Percentiles rank a stretch among this genome's conserved stretches.
These are phyloP conservation scores for Diaprepes abbreviatus DNA, from an alignment of 2,888 invertebrate genomes.

Conservation along the genomic window DNA sequence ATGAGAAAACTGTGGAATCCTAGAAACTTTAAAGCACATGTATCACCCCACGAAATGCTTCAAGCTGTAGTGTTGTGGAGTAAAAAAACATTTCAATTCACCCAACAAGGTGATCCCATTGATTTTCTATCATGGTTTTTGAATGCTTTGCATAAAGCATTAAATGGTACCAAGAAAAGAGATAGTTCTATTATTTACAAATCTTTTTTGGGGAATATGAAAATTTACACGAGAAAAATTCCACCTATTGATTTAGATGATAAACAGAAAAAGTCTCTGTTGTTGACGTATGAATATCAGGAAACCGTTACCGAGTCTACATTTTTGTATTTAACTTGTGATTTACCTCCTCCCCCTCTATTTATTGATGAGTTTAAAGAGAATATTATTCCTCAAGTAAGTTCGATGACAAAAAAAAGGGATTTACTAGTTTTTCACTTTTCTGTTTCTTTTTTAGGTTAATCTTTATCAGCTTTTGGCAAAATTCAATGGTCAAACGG, in stretches of 20 bases:
- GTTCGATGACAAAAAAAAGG: no score
- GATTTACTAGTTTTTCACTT: no score
- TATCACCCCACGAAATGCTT: constrained; percentile 99
- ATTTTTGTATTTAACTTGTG: constrained; percentile 96
- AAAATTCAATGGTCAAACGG: constrained; percentile 95
- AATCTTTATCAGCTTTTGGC: constrained; percentile 93
- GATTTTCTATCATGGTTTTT: constrained; percentile 99
- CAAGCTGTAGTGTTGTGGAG: constrained; percentile 98
- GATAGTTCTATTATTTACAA: constrained; percentile 95
- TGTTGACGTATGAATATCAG: constrained; percentile 88
- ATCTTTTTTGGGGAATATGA: constrained; percentile 93
- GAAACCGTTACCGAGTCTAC: constrained; percentile 91
- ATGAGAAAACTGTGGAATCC: constrained; percentile 99
- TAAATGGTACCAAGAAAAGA: constrained; percentile 91
- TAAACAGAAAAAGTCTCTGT: constrained; percentile 83
- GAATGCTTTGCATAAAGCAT: constrained; percentile 93
- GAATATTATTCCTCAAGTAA: constrained; percentile 98
- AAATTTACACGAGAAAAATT: constrained; percentile 91
- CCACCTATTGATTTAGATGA: constrained; percentile 94
- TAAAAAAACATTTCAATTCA: constrained; percentile 97
- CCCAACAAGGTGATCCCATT: constrained; percentile 97
- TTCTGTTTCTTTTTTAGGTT: constrained; percentile 82
- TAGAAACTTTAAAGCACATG: constrained; percentile 98
- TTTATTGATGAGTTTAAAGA: constrained; percentile 98
- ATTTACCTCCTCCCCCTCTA: constrained; percentile 96